Base-by-base conservation (phyloP, 2,113 vertebrate species). In the Podocnemis expansa region DNA sequence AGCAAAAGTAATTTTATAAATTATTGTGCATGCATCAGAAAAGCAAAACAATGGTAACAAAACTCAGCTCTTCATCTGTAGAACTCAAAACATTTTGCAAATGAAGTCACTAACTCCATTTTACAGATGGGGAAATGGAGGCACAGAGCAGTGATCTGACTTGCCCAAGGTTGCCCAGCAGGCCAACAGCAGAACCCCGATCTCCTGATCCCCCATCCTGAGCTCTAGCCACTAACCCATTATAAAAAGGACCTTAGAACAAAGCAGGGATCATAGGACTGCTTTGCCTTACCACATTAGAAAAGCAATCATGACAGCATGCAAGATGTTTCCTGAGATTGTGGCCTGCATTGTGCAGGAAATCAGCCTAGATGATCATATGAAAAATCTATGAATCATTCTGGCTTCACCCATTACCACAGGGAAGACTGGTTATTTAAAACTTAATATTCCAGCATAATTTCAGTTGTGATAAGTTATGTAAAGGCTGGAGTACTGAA, bases 31-130 rank as follows among this genome's bases (percentile, higher is more conserved):
- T 93, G 58, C 4, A 83, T 58, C 80, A 84, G 7, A 49, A 70
- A 22, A 41, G 63, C 85, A 51, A 87, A 85, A 84, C 75, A 63
- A 17, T 63, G 17, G 12, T 63, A 87, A 95, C 34, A 3, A 89
- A 16, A 78, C 2, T 4, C 17, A 76, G 49, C 29, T 84, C 84
- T 78, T 92, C 8, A 89, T 49, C 31, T 54, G 22, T 10, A 25
- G 81, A 82, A 29, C 60, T n/a, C 34, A 17, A 87, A 41, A 22
- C 21, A 54, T 34, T 63, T 14, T 17, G 8, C 52, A 91, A 88
- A 82, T 47, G 43, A 4, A 17, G 51, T 2, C 17, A 67, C 47
- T 76, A 60, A 75, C 87, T 8, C 25, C 75, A n/a, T 85, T 80
- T 84, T 52, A 70, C 0, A 0, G 29, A 41, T 19, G 17, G 79